These are phyloP conservation scores for Erpobdella octoculata DNA, from an alignment of 2,888 invertebrate species.

Conservation along the genomic window DNA sequence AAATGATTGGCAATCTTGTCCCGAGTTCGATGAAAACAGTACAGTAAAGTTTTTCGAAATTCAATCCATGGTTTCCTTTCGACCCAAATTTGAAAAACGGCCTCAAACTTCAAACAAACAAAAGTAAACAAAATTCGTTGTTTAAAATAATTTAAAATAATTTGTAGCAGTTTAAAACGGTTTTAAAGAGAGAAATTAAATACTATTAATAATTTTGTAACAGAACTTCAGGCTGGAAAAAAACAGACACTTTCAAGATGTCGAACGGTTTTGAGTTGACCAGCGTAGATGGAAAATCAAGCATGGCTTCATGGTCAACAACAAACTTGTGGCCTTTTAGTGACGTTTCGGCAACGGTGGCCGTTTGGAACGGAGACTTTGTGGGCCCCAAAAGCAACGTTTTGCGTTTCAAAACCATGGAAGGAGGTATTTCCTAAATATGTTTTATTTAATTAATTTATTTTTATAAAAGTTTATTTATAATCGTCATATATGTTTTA, in stretches of 20 bases:
- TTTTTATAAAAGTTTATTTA: background rate
- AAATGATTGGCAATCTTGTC: slow-evolving; percentile 25
- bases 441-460: background rate
- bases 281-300: slow-evolving; percentile 1
- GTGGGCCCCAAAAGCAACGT: slow-evolving; percentile 60
- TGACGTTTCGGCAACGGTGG: slow-evolving; percentile 73
- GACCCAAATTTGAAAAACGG: background rate
- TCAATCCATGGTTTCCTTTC: background rate
- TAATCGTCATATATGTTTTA: background rate
- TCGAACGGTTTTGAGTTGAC: background rate
- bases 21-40: background rate
- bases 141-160: too few relatives aligned
- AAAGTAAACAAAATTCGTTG: too few relatives aligned
- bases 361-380: slow-evolving; percentile 30
- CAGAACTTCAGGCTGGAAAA: too few relatives aligned
- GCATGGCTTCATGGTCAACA: slow-evolving; percentile 28
- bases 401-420: slow-evolving; percentile 55
- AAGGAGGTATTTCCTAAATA: slow-evolving; percentile 43
- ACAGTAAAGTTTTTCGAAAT: background rate
- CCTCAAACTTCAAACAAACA: too few relatives aligned
- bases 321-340: slow-evolving; percentile 44
- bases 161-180: background rate
- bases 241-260: too few relatives aligned
- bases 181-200: background rate
- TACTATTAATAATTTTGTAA: too few relatives aligned